Conservation (phyloP, 2,113 vertebrate genomes). For the Cygnus buccinator region DNA sequence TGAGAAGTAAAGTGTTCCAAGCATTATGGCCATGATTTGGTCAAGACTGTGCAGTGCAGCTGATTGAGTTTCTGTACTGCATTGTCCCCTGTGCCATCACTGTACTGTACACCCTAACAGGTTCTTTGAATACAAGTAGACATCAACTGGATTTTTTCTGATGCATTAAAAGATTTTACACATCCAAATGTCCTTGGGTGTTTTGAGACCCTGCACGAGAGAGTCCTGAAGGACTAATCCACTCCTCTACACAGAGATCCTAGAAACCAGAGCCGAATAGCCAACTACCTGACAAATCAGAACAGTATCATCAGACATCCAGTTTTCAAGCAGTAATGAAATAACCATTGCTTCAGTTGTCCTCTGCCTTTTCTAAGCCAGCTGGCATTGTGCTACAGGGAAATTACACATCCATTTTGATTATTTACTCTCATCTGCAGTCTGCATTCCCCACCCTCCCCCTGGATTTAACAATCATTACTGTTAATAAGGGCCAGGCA, state of each 20-base stretch:
- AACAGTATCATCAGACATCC: background rate
- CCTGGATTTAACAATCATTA: background rate
- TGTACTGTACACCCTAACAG: fast-evolving
- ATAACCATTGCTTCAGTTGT: background rate
- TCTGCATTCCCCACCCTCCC: background rate
- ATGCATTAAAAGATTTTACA: background rate
- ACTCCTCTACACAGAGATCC: background rate
- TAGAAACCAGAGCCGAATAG: background rate
- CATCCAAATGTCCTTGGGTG: background rate
- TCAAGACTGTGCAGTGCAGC: background rate
- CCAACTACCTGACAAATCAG: background rate
- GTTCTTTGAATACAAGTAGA: background rate
- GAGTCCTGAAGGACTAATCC: background rate
- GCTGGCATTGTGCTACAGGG: background rate
- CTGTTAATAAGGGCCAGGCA: background rate
- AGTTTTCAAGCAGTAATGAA: background rate
- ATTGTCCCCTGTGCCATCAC: fast-evolving
- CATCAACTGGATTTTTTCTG: background rate
- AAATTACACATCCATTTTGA: background rate
- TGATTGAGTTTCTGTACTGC: background rate
- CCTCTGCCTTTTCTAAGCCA: background rate
- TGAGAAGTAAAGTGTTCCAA: background rate
- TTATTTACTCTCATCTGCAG: background rate
- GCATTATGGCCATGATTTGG: background rate
- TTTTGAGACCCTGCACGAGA: background rate